Evolutionary conservation across 2,113 vertebrate genomes (phyloP).

Genomic region (Setophaga coronata): DNA sequence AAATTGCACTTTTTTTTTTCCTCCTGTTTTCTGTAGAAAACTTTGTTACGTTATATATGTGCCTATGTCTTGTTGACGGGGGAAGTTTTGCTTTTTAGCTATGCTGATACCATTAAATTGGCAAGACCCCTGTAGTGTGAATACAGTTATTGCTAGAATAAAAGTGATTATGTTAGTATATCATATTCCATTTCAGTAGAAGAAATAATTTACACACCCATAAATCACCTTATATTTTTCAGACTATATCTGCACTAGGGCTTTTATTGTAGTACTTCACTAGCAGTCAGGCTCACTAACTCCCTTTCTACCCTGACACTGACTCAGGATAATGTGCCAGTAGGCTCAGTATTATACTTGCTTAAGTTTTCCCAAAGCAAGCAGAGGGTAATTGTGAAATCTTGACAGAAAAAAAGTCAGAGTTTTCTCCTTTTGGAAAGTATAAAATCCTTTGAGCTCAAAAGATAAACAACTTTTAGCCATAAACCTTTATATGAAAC

Average conservation of each 20-base stretch:
- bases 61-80: background rate
- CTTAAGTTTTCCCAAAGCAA: background rate
- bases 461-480: background rate
- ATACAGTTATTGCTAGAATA: background rate
- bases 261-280: background rate
- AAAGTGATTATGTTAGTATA: background rate
- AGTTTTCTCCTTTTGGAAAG: background rate
- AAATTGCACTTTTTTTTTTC: fast-evolving
- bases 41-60: background rate
- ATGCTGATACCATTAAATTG: background rate
- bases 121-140: background rate
- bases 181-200: background rate
- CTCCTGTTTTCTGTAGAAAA: background rate
- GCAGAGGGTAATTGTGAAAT: background rate
- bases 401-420: background rate
- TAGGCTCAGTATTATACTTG: background rate
- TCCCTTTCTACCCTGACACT: background rate
- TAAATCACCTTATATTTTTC: background rate
- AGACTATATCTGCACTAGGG: background rate
- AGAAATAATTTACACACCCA: background rate
- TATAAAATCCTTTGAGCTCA: background rate
- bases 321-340: background rate
- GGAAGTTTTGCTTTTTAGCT: background rate
- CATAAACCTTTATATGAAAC: background rate
- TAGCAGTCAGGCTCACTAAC: background rate